phyloP scores from a whole-genome alignment of 2,888 invertebrate genomes.

The Oegoconia quadripuncta region DNA sequence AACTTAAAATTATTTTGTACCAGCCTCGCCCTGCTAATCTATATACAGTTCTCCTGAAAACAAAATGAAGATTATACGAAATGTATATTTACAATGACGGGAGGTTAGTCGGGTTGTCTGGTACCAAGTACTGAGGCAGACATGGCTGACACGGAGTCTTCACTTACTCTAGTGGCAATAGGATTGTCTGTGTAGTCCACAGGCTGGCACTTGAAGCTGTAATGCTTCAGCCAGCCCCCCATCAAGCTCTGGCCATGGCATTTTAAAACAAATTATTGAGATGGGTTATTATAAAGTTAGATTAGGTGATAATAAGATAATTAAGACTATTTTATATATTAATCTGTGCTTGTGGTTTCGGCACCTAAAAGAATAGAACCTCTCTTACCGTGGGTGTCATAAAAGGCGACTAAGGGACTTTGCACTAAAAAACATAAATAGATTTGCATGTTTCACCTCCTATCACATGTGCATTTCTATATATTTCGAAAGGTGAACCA shows the following conservation, averaged over 20 bases:
- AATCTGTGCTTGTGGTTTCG: too few species aligned
- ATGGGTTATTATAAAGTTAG: background rate
- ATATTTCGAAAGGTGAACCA: too few species aligned
- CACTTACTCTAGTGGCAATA: constrained; percentile 90
- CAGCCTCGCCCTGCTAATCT: constrained; percentile 30
- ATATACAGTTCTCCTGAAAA: constrained; percentile 47
- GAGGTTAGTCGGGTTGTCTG: constrained; percentile 50
- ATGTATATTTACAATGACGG: constrained; percentile 66
- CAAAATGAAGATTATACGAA: constrained; percentile 29
- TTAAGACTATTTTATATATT: too few species aligned
- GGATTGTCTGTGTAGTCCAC: constrained; percentile 92
- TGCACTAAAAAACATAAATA: too few species aligned
- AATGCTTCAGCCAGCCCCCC: constrained; percentile 94
- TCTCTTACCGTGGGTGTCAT: too few species aligned
- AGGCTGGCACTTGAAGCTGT: constrained; percentile 94
- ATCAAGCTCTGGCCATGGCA: constrained; percentile 83
- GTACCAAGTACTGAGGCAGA: constrained; percentile 32
- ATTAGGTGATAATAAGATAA: too few species aligned
- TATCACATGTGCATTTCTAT: too few species aligned
- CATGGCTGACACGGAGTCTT: constrained; percentile 27
- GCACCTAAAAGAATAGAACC: too few species aligned
- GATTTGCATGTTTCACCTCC: too few species aligned
- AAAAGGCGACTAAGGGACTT: too few species aligned
- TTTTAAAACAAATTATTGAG: constrained; percentile 10
- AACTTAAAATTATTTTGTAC: constrained; percentile 7